phyloP scores from a whole-genome alignment of 92 coral and sea anemone species.

The Palythoa grandiflora region DNA sequence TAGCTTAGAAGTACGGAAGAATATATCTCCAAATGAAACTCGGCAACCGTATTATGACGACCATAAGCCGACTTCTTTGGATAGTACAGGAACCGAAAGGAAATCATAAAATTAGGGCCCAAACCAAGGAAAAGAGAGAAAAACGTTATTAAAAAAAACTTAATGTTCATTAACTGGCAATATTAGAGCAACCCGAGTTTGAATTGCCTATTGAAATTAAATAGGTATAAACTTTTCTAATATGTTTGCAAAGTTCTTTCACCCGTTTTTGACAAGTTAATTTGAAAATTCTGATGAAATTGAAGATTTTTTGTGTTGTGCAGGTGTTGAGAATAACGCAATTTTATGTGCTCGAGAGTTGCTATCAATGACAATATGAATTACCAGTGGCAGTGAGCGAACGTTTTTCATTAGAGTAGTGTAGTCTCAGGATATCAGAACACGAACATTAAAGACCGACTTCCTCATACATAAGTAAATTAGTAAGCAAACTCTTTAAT shows the following conservation, averaged over 20 bases:
- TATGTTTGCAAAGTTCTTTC: background rate
- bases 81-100: conserved; percentile 23
- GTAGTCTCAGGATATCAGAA: conserved; percentile 13
- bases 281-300: background rate
- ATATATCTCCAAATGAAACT: background rate
- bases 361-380: background rate
- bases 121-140: background rate
- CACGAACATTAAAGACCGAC: conserved; percentile 20
- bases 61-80: background rate
- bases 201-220: background rate
- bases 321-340: conserved; percentile 19
- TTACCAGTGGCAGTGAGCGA: too few relatives aligned
- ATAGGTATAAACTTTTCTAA: background rate
- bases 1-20: background rate
- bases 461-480: conserved; percentile 15
- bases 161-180: conserved; percentile 19
- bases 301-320: background rate
- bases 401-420: background rate
- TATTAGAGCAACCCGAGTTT: background rate
- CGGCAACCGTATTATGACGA: background rate
- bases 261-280: background rate
- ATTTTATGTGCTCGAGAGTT: background rate
- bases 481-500: conserved; percentile 21
- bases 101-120: background rate
- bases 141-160: background rate